Percentiles rank a stretch among this genome's conserved stretches.
phyloP scores from a whole-genome alignment of 2,888 invertebrate genomes.

The Esperia sulphurella region DNA sequence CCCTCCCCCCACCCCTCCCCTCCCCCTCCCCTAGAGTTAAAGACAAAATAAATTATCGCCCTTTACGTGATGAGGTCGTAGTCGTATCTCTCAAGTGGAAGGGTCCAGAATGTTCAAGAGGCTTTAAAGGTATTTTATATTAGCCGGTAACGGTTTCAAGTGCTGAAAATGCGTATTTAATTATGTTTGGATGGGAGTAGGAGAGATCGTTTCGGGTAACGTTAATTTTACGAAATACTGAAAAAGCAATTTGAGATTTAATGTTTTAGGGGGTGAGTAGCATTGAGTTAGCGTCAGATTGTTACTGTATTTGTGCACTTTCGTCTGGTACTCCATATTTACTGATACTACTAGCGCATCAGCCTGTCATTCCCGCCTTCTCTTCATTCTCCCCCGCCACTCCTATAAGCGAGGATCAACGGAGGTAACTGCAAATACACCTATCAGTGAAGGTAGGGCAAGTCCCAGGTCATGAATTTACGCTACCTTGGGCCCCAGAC shows the following conservation, averaged over 20 bases:
- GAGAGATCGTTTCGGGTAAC: conserved; percentile 1
- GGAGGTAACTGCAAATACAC: too few species aligned
- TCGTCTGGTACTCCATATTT: too few species aligned
- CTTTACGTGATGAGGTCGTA: conserved; percentile 9
- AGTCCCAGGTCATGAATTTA: too few species aligned
- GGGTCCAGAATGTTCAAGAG: background rate
- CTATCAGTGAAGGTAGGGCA: too few species aligned
- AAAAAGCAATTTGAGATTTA: conserved; percentile 4
- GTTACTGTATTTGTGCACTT: background rate
- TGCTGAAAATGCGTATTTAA: conserved; percentile 8
- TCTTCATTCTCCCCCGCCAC: too few species aligned
- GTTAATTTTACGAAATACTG: conserved; percentile 5
- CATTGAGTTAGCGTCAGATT: background rate
- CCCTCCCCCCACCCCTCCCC: too few species aligned
- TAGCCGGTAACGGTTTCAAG: conserved; percentile 13
- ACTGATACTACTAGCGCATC: too few species aligned
- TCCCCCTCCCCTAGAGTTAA: too few species aligned
- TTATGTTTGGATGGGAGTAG: conserved; percentile 4
- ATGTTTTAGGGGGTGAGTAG: background rate
- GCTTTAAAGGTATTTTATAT: conserved; percentile 8
- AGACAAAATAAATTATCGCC: background rate
- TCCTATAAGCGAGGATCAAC: too few species aligned
- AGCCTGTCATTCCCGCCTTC: too few species aligned
- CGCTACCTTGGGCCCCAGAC: too few species aligned
- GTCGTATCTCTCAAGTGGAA: conserved; percentile 16